Conservation (phyloP, 1,140 invertebrate species). For the Danaus plexippus region DNA sequence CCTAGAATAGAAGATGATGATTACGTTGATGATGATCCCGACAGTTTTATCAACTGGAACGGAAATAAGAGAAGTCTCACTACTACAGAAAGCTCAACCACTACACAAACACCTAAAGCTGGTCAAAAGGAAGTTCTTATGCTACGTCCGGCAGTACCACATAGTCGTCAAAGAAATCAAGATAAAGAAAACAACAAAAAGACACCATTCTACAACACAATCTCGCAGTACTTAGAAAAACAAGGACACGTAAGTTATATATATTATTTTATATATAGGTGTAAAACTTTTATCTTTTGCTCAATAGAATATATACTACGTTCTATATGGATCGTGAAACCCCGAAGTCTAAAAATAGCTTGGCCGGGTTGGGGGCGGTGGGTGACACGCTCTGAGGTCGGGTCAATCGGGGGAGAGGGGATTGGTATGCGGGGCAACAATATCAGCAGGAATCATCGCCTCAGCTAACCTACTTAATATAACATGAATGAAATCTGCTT, state of each 20-base stretch:
- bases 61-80: constrained; percentile 63
- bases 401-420: constrained; percentile 48
- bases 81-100: constrained; percentile 20
- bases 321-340: constrained; percentile 42
- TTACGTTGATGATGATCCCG: constrained; percentile 53
- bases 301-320: constrained; percentile 21
- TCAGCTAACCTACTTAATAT: constrained; percentile 28
- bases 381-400: constrained; percentile 59
- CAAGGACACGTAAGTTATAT: constrained; percentile 50
- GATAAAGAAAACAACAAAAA: constrained; percentile 37
- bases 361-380: constrained; percentile 58
- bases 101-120: constrained; percentile 31
- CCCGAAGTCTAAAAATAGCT: constrained; percentile 65
- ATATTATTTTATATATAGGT: constrained; percentile 9
- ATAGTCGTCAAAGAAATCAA: constrained; percentile 27
- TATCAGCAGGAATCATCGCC: constrained; percentile 32
- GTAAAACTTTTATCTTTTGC: background rate
- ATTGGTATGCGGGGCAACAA: constrained; percentile 30
- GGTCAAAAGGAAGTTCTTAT: constrained; percentile 77
- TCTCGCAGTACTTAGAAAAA: constrained; percentile 61
- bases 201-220: constrained; percentile 63
- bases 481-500: constrained; percentile 26
- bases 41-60: constrained; percentile 68
- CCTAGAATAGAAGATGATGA: constrained; percentile 58
- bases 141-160: constrained; percentile 69